Evolutionary conservation across 2,888 invertebrate species (phyloP).

Genomic region (Blomia tropicalis): DNA sequence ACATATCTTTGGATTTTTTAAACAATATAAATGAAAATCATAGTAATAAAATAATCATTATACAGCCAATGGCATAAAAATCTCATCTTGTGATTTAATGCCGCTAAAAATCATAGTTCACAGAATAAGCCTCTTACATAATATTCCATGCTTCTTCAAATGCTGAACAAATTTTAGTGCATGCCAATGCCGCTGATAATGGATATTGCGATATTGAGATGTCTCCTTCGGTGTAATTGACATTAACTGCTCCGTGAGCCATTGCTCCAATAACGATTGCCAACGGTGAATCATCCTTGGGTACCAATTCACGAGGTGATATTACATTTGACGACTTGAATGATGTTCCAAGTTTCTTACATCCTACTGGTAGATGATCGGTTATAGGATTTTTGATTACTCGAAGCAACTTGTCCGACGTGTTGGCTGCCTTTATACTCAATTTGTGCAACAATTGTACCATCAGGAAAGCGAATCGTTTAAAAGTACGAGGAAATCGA

Average conservation of each 20-base stretch:
- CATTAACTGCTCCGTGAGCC: constrained; percentile 73
- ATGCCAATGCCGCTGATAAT: constrained; percentile 84
- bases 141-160: constrained; percentile 87
- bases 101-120: too few species aligned
- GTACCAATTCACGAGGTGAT: constrained; percentile 59
- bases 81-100: too few species aligned
- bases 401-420: constrained; percentile 72
- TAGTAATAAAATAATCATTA: too few species aligned
- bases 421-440: constrained; percentile 73
- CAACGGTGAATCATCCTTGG: constrained; percentile 59
- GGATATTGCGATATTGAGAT: constrained; percentile 91
- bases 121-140: too few species aligned
- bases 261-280: constrained; percentile 87
- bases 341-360: constrained; percentile 72
- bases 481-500: constrained; percentile 43
- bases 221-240: constrained; percentile 74
- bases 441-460: constrained; percentile 88
- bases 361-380: constrained; percentile 84
- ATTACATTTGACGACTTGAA: constrained; percentile 60
- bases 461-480: constrained; percentile 44
- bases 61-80: too few species aligned
- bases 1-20: too few species aligned
- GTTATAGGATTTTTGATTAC: constrained; percentile 84
- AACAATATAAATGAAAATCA: too few species aligned
- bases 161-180: constrained; percentile 79